Evolutionary conservation across 2,113 vertebrate genomes (phyloP).

Genomic region (Camelus dromedarius): DNA sequence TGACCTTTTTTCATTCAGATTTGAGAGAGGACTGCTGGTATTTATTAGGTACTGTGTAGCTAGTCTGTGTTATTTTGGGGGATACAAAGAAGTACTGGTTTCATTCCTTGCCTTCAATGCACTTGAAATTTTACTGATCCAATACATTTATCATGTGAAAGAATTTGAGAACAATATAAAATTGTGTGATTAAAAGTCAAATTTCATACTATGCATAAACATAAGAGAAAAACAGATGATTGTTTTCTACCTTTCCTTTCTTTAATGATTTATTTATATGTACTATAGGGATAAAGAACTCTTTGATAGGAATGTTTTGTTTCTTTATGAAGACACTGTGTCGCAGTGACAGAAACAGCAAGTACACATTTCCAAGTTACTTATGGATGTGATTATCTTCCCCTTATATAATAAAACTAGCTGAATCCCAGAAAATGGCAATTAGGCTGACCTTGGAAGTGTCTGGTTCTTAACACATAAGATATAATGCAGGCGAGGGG

Average conservation of each 20-base stretch:
- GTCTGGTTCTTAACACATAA: background rate
- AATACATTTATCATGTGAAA: background rate
- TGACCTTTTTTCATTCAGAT: background rate
- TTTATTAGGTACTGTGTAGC: background rate
- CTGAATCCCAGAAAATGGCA: conserved; percentile 3
- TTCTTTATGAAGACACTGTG: background rate
- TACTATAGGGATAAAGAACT: conserved; percentile 8
- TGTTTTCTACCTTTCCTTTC: background rate
- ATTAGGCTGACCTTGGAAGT: background rate
- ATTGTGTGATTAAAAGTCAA: conserved; percentile 5
- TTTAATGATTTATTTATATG: conserved; percentile 8
- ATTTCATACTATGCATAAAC: background rate
- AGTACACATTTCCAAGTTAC: conserved; percentile 20
- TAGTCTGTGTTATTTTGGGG: background rate
- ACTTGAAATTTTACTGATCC: conserved; percentile 9
- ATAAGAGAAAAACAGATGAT: background rate
- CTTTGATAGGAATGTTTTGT: background rate
- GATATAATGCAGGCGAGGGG: background rate
- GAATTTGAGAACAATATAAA: conserved; percentile 43
- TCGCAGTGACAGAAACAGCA: background rate
- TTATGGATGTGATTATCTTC: conserved; percentile 29
- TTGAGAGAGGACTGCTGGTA: background rate
- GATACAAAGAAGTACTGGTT: background rate
- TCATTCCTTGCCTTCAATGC: background rate
- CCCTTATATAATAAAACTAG: background rate